Evolutionary conservation across 2,797 vertebrate genomes (phyloP).

Genomic region (Pseudotriccus pelzelni): DNA sequence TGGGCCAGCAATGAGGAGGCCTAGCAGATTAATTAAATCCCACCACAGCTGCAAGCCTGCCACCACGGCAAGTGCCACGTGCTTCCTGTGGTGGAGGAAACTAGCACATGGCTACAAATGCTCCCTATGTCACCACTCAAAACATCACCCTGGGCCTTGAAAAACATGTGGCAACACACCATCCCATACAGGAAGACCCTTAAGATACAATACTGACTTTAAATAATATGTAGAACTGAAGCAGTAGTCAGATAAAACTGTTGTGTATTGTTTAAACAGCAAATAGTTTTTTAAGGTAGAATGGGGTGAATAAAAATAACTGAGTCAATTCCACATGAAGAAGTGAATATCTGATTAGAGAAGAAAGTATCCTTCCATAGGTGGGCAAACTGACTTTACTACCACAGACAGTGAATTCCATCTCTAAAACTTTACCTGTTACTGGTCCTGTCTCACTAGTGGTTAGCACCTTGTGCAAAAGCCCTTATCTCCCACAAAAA

Average conservation of each 20-base stretch:
- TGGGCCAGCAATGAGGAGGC: background rate
- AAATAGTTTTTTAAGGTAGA: background rate
- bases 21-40: background rate
- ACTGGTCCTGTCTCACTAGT: background rate
- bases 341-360: background rate
- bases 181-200: background rate
- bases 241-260: background rate
- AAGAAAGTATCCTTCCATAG: background rate
- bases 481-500: background rate
- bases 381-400: background rate
- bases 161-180: background rate
- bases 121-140: background rate
- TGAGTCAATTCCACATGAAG: background rate
- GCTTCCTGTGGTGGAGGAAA: background rate
- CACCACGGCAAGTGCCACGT: background rate
- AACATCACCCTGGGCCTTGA: background rate
- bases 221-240: background rate
- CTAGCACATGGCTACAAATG: background rate
- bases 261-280: background rate
- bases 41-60: rapidly evolving
- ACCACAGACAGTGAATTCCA: background rate
- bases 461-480: background rate
- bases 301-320: background rate
- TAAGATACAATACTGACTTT: background rate
- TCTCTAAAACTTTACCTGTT: background rate